Evolutionary conservation across 2,113 vertebrate species (phyloP).

Genomic region (Chloropsis cyanopogon): DNA sequence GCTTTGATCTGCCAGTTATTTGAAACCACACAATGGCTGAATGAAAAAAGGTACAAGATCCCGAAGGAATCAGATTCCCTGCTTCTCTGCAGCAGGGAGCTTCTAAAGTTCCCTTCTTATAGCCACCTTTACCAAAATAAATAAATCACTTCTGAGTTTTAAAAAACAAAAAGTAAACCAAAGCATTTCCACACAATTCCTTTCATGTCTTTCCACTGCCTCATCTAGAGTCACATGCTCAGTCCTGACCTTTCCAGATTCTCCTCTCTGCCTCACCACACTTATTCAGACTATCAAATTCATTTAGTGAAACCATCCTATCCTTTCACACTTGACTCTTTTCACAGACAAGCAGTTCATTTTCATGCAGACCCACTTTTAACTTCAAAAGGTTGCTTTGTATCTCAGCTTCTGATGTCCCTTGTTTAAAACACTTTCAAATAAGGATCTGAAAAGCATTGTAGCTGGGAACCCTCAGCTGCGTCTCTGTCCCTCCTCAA

Average conservation of each 20-base stretch:
- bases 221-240: slow-evolving; percentile 54
- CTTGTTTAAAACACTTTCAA: slow-evolving; percentile 68
- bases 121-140: slow-evolving; percentile 46
- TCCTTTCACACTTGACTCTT: slow-evolving; percentile 72
- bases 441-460: not conserved
- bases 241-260: slow-evolving; percentile 71
- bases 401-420: slow-evolving; percentile 57
- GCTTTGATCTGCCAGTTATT: slow-evolving; percentile 52
- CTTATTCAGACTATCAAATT: slow-evolving; percentile 73
- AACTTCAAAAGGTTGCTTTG: slow-evolving; percentile 72
- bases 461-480: not conserved
- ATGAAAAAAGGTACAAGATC: slow-evolving; percentile 37
- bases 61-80: slow-evolving; percentile 35
- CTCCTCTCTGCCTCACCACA: slow-evolving; percentile 61
- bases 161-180: slow-evolving; percentile 27
- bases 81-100: not conserved
- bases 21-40: slow-evolving; percentile 43
- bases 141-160: slow-evolving; percentile 20
- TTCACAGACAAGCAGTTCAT: slow-evolving; percentile 69
- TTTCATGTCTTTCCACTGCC: slow-evolving; percentile 58
- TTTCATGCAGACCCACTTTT: slow-evolving; percentile 71
- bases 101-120: slow-evolving; percentile 30
- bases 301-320: slow-evolving; percentile 70
- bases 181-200: slow-evolving; percentile 47
- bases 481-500: not conserved